Conservation (phyloP, 2,888 invertebrate genomes). For the Macaria notata region DNA sequence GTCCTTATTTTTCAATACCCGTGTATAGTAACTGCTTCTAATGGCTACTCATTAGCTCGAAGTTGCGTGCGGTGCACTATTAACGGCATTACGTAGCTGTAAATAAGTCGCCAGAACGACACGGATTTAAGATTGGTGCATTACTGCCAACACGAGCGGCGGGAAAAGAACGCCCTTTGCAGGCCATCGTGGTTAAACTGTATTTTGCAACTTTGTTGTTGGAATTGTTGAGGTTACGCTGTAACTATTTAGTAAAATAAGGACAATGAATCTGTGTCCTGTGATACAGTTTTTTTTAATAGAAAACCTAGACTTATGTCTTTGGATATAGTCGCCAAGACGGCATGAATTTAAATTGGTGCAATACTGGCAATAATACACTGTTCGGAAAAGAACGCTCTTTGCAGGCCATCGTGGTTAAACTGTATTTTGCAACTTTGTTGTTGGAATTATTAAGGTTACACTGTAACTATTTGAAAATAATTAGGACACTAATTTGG, state of each 20-base stretch:
- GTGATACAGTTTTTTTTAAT: too few relatives aligned
- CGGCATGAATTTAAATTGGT: constrained; percentile 24
- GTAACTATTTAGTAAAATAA: too few relatives aligned
- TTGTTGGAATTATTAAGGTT: too few relatives aligned
- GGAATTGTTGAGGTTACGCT: too few relatives aligned
- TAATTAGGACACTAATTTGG: too few relatives aligned
- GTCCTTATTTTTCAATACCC: too few relatives aligned
- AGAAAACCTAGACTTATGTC: too few relatives aligned
- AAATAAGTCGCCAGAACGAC: constrained; percentile 29
- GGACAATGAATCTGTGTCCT: too few relatives aligned
- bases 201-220: too few relatives aligned
- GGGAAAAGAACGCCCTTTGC: constrained; percentile 21
- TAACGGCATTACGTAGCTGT: constrained; percentile 31
- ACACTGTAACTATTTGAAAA: too few relatives aligned
- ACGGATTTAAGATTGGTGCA: constrained; percentile 27
- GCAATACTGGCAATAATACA: constrained; percentile 18
- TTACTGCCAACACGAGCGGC: constrained; percentile 12
- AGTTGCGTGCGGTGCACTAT: constrained; percentile 34
- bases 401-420: constrained; percentile 1
- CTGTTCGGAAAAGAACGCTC: constrained; percentile 19
- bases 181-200: not conserved
- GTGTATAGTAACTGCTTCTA: constrained; percentile 22
- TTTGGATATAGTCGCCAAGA: constrained; percentile 16
- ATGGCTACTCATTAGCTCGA: constrained; percentile 33
- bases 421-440: too few relatives aligned